Evolutionary conservation across 2,113 vertebrate species (phyloP).

Genomic region (Hippopotamus amphibius): DNA sequence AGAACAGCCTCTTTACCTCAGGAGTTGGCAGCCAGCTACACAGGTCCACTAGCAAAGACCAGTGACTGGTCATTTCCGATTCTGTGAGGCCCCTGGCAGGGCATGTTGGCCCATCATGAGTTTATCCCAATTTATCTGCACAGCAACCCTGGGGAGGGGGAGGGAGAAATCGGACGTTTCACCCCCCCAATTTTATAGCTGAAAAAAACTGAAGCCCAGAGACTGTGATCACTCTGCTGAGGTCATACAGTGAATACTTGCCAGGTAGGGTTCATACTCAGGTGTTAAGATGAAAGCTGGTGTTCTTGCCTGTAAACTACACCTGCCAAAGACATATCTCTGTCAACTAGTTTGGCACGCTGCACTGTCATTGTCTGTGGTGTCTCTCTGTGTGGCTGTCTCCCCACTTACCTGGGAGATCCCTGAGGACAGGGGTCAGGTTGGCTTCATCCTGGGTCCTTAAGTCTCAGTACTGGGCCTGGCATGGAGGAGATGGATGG

Average conservation of each 20-base stretch:
- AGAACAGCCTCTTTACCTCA: not conserved
- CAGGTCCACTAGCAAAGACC: not conserved
- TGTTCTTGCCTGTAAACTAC: not conserved
- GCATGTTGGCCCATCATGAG: not conserved
- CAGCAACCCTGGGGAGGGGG: not conserved
- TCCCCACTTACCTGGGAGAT: not conserved
- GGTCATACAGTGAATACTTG: not conserved
- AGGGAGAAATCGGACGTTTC: not conserved
- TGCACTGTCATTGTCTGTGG: not conserved
- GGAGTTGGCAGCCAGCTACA: not conserved
- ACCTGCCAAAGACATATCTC: not conserved
- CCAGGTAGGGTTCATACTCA: not conserved
- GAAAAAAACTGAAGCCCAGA: not conserved
- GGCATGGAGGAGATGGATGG: not conserved
- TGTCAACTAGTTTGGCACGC: rapidly evolving
- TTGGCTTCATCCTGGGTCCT: not conserved
- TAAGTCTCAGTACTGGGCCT: not conserved
- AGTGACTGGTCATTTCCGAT: not conserved
- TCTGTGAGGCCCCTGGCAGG: not conserved
- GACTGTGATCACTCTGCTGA: not conserved
- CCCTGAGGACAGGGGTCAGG: not conserved
- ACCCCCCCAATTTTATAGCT: not conserved
- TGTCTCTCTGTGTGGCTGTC: not conserved
- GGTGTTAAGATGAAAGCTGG: not conserved
- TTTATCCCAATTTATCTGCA: not conserved